phyloP scores from a whole-genome alignment of 35 echinoderm and acorn worm genomes.

The Apostichopus parvimensis region DNA sequence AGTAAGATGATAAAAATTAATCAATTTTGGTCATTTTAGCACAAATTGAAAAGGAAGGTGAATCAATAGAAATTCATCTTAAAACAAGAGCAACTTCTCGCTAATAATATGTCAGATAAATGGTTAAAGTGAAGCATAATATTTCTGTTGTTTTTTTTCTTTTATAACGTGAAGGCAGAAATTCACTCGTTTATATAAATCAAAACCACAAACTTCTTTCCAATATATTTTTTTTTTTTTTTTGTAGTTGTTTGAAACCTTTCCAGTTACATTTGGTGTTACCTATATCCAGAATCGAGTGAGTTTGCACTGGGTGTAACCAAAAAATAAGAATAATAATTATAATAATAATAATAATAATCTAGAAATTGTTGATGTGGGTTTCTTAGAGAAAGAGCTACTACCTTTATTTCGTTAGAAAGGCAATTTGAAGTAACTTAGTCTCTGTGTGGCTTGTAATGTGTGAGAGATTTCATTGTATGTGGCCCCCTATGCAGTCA shows the following conservation, averaged over 20 bases:
- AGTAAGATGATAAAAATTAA: no score
- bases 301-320: slow-evolving; percentile 20
- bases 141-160: not conserved
- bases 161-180: not conserved
- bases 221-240: not conserved
- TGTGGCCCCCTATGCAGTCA: not conserved
- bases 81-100: not conserved
- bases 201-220: not conserved
- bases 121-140: not conserved
- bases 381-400: slow-evolving; percentile 22
- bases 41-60: no score
- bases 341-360: not conserved
- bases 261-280: slow-evolving; percentile 9
- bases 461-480: slow-evolving; percentile 9
- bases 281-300: slow-evolving; percentile 17
- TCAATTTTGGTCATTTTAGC: no score
- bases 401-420: slow-evolving; percentile 1
- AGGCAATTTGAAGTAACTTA: not conserved
- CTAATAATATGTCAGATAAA: not conserved
- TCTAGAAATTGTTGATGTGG: slow-evolving; percentile 21
- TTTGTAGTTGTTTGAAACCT: slow-evolving; percentile 21
- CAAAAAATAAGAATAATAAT: not conserved
- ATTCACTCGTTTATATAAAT: not conserved
- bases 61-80: no score
- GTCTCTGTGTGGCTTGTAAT: slow-evolving; percentile 10